phyloP scores from a whole-genome alignment of 1,140 invertebrate genomes.

The Rhagoletis pomonella region DNA sequence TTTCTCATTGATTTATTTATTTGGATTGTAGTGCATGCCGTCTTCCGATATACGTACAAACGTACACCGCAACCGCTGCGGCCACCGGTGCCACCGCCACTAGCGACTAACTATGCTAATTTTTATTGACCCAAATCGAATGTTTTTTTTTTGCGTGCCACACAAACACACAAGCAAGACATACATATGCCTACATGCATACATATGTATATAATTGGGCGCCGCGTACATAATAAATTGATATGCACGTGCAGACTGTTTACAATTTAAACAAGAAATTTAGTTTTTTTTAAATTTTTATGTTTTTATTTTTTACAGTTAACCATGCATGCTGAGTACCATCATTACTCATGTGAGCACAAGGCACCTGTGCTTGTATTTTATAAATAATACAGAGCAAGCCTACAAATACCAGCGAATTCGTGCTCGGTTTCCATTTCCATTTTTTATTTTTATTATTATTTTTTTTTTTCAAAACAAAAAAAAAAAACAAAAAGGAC shows the following conservation, averaged over 20 bases:
- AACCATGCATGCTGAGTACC: not conserved
- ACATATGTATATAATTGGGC: not conserved
- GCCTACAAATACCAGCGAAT: too few species aligned
- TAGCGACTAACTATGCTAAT: not conserved
- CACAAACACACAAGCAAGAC: too few species aligned
- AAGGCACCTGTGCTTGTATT: not conserved
- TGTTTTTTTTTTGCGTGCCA: not conserved
- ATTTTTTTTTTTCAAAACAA: too few species aligned
- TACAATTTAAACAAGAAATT: not conserved
- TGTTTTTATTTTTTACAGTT: not conserved
- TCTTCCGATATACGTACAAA: not conserved
- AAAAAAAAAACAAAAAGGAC: too few species aligned
- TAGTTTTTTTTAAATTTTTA: not conserved
- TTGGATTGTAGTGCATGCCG: not conserved
- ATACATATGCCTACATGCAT: not conserved
- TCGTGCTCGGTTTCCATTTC: too few species aligned
- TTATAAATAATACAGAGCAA: too few species aligned
- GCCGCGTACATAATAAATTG: not conserved
- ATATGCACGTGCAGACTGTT: conserved; percentile 15
- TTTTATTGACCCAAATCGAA: conserved; percentile 28
- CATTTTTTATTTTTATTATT: too few species aligned
- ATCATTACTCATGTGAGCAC: conserved; percentile 16
- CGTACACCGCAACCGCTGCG: not conserved
- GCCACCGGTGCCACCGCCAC: not conserved
- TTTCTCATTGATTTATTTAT: conserved; percentile 7